Base-by-base conservation (phyloP, 2,113 vertebrate species). In the Pyxicephalus adspersus region DNA sequence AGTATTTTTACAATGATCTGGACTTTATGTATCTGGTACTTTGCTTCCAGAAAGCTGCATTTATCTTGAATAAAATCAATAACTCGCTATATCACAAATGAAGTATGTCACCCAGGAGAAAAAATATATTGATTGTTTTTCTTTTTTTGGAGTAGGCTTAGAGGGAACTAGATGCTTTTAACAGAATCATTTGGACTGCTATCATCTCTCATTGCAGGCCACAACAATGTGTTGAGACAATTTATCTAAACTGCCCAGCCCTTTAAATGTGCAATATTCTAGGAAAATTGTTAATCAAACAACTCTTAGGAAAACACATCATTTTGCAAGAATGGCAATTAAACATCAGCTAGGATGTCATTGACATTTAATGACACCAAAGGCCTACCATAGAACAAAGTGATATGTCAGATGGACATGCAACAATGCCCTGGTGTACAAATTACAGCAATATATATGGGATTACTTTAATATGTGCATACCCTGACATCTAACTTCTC, bases 51-150 rank as follows among this genome's bases (percentile, higher is more conserved):
- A 55, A 29, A 54, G 22, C 18, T 3, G 19, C 68, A 5, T 38
- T 5, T 28, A 20, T 55, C 51, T 55, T 55, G 8, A 71, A 45
- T 26, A 70, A 51, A 26, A 52, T 64, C 58, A 51, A 64, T 64
- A 52, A 4, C 4, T 54, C 34, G 28, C 16, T 25, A 22, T 22
- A n/a, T 7, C 45, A 54, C 23, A 64, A 52, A 51, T 76, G 34
- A 74, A 38, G 70, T 52, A 72, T 20, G 52, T 31, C 11, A 6
- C 51, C 22, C 57, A 20, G n/a, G 73, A 63, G 57, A 63, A 58
- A 76, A 61, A 20, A 8, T 6, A 4, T 5, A 76, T 63, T 64
- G 73, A 76, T 63, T 76, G 13, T 17, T 8, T 51, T 71, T 54
- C 6, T 55, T 34, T 71, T n/a, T 55, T 57, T 18, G 9, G 17